Conservation (phyloP, 2,888 invertebrate species). For the Ophion costatus region DNA sequence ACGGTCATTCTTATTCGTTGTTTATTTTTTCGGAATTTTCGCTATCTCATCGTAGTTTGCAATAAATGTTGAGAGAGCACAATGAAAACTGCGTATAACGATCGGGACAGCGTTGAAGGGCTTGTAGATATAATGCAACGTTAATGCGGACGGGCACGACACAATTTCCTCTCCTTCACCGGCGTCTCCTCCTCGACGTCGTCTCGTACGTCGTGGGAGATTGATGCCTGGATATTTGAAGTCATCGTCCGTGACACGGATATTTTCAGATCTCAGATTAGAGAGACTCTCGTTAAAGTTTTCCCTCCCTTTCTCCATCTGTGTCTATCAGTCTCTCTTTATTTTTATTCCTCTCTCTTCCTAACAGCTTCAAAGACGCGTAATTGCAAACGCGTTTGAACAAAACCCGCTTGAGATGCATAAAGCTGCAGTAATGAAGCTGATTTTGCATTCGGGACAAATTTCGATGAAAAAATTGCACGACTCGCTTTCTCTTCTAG, state of each 20-base stretch:
- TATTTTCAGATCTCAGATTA: constrained; percentile 40
- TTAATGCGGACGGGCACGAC: constrained; percentile 50
- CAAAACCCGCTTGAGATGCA: constrained; percentile 10
- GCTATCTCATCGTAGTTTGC: constrained; percentile 49
- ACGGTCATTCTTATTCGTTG: neutral
- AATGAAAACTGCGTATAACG: constrained; percentile 62
- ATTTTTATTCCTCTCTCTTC: neutral
- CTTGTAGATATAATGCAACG: constrained; percentile 37
- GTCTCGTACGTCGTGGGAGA: constrained; percentile 65
- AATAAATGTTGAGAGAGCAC: constrained; percentile 40
- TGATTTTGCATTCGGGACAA: neutral
- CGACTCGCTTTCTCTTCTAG: no score
- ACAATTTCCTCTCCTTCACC: constrained; percentile 53
- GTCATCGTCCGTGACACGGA: constrained; percentile 67
- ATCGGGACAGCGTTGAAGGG: constrained; percentile 50
- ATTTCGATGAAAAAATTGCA: no score
- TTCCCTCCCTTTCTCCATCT: neutral
- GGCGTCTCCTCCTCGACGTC: neutral
- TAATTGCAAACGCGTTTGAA: neutral
- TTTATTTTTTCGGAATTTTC: constrained; percentile 30
- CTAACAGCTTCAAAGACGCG: constrained; percentile 4
- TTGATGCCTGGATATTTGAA: constrained; percentile 68
- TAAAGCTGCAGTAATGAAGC: neutral
- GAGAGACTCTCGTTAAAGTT: constrained; percentile 4
- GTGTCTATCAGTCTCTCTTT: neutral